phyloP scores from a whole-genome alignment of 2,797 vertebrate species.

The Neolamprologus multifasciatus region DNA sequence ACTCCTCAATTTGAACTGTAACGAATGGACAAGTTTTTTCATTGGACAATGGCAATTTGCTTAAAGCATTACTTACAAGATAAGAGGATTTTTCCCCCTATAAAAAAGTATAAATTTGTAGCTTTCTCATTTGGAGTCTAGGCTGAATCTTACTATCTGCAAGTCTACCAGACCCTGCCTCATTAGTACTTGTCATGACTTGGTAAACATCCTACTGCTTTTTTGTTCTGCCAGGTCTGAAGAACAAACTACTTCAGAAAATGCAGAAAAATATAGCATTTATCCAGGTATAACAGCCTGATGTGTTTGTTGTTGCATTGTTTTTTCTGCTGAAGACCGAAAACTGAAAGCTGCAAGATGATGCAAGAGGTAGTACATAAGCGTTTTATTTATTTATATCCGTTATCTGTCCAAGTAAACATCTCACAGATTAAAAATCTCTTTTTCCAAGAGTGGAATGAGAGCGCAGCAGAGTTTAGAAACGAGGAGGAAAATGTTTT shows the following conservation, averaged over 20 bases:
- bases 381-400: not conserved
- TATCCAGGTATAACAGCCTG: not conserved
- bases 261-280: not conserved
- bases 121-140: not conserved
- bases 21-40: not conserved
- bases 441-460: not conserved
- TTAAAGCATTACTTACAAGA: not conserved
- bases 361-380: not conserved
- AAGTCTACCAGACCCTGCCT: not conserved
- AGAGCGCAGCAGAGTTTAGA: not conserved
- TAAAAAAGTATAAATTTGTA: not conserved
- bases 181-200: not conserved
- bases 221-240: not conserved
- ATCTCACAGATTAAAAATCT: not conserved
- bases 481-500: not conserved
- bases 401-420: not conserved
- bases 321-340: not conserved
- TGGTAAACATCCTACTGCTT: not conserved
- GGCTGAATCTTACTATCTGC: not conserved
- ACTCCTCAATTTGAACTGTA: not conserved
- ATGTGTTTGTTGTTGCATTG: not conserved
- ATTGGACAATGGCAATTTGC: not conserved
- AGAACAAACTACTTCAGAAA: not conserved
- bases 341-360: not conserved
- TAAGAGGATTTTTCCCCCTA: not conserved